Percentiles rank a stretch among this genome's conserved stretches.
These are phyloP conservation scores for Calliphora vomitoria DNA, from an alignment of 2,888 invertebrate species.

Conservation along the genomic window DNA sequence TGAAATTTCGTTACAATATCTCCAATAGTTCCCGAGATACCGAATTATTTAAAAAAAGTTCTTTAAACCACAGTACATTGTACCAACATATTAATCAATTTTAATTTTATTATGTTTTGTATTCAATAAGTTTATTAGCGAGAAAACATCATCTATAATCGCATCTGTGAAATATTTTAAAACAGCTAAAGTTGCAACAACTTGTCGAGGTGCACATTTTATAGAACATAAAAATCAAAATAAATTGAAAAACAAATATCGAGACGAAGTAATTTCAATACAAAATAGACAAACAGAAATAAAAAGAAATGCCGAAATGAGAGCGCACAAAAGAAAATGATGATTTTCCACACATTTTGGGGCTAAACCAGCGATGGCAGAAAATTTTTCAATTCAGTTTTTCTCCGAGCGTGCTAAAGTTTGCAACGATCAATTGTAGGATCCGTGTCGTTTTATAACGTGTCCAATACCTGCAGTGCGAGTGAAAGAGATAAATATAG, in stretches of 20 bases:
- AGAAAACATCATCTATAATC: background rate
- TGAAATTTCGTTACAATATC: too few species aligned
- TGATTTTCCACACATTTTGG: slow-evolving; percentile 40
- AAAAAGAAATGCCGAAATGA: slow-evolving; percentile 22
- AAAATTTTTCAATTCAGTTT: slow-evolving; percentile 80
- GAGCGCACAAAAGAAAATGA: slow-evolving; percentile 52
- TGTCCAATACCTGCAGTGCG: slow-evolving; percentile 75
- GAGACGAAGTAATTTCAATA: slow-evolving; percentile 3
- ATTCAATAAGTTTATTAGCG: too few species aligned
- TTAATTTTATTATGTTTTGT: too few species aligned
- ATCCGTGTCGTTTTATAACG: slow-evolving; percentile 68
- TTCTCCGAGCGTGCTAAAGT: slow-evolving; percentile 75
- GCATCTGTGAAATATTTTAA: background rate
- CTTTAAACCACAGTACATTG: too few species aligned
- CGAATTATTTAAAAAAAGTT: too few species aligned
- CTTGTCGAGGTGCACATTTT: background rate
- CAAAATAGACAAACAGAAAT: background rate
- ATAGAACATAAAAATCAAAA: slow-evolving; percentile 21
- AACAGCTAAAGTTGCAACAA: background rate
- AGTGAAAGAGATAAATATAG: slow-evolving; percentile 80
- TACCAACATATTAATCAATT: too few species aligned
- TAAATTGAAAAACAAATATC: slow-evolving; percentile 9
- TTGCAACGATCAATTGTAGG: slow-evolving; percentile 66
- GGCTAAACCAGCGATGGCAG: slow-evolving; percentile 75
- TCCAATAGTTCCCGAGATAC: too few species aligned